Evolutionary conservation across 2,888 invertebrate genomes (phyloP), one percentile per base, ranked within the genome.

Genomic region (Mellilla xanthometata): DNA sequence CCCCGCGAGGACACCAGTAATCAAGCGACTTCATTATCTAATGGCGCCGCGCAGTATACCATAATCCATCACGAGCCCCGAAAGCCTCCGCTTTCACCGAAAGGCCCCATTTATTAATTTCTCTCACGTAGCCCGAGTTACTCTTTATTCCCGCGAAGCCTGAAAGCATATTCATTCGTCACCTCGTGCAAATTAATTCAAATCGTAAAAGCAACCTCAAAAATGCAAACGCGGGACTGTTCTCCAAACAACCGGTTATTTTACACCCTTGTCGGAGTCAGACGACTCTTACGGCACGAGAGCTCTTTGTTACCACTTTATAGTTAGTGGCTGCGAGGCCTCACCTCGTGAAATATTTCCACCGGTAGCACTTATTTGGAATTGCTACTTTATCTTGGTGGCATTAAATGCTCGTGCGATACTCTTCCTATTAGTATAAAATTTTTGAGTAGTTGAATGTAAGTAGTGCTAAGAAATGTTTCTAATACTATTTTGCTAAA

Each of bases 131-230:
- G 19, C 38, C 15, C 33, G 38, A 42, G 47, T 48, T 42, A 33
- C 38, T 36, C 38, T 24, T 24, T 24, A 24, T 24, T 24, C 33
- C 34, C 7, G 12, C 3, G 24, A 39, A 31, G 9, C 34, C 45
- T 24, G 24, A 26, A 29, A 28, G 22, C 47, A 48, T 41, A 48
- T 48, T 48, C 47, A 48, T 48, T 48, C 47, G 47, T 48, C 47
- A 48, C 47, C 47, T 48, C 41, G 36, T 26, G 33, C 31, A 41
- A 48, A 48, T 48, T 48, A 48, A 48, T 48, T 48, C 47, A 48
- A 48, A 48, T 48, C 47, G 47, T 48, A 42, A 48, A 48, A 42
- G 47, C 41, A 48, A 38, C 41, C 47, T 48, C 38, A 48, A 48
- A 48, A 48, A 48, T 48, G 47, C 47, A 48, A 48, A 48, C 41